Conservation (phyloP, 2,888 invertebrate species). For the Lottia gigantea region DNA sequence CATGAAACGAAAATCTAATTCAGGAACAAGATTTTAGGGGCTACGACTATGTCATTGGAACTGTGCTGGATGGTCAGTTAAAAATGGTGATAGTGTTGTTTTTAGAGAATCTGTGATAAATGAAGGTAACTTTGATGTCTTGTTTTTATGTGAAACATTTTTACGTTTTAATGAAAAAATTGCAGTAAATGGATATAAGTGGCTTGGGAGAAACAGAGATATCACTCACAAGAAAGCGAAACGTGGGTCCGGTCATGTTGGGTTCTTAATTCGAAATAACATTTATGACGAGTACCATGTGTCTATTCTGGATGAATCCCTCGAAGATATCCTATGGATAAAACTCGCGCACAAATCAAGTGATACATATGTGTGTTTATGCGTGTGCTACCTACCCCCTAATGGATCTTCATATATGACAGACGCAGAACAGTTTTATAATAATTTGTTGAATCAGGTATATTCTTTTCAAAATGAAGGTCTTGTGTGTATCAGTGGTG, state of each 20-base stretch:
- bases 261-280: conserved; percentile 13
- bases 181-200: conserved; percentile 13
- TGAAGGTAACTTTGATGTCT: not conserved
- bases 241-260: conserved; percentile 21
- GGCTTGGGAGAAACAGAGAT: conserved; percentile 19
- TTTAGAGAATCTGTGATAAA: conserved; percentile 12
- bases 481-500: conserved; percentile 12
- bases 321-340: conserved; percentile 16
- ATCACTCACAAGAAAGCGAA: conserved; percentile 17
- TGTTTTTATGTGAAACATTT: conserved; percentile 15
- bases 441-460: conserved; percentile 18
- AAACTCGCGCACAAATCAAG: conserved; percentile 4
- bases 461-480: conserved; percentile 19
- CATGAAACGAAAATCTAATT: not conserved
- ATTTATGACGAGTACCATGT: conserved; percentile 11
- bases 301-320: conserved; percentile 12
- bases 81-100: not conserved
- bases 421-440: conserved; percentile 28
- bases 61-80: too few relatives aligned
- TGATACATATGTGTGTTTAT: conserved; percentile 9
- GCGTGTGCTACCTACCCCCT: conserved; percentile 20
- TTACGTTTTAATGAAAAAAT: conserved; percentile 5
- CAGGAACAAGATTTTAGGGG: conserved; percentile 4
- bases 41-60: conserved; percentile 14
- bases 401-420: conserved; percentile 27